Conservation (phyloP, 2,797 vertebrate genomes). For the Crocodylus rhombifer region DNA sequence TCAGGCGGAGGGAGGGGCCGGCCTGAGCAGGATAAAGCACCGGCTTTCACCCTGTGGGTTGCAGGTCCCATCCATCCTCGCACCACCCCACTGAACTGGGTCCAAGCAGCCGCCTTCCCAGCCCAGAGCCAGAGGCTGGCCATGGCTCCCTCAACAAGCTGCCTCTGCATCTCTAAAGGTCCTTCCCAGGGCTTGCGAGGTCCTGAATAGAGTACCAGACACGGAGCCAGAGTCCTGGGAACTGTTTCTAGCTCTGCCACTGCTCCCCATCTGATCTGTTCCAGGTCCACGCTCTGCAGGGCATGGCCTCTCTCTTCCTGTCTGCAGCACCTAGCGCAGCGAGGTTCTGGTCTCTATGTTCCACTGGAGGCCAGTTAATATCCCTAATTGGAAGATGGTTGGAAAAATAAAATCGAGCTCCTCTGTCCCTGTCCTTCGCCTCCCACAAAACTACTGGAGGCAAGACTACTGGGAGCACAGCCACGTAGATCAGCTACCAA, state of each 20-base stretch:
- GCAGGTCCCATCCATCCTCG: constrained; percentile 5
- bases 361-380: not conserved
- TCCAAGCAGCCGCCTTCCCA: not conserved
- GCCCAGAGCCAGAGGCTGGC: not conserved
- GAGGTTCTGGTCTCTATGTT: not conserved
- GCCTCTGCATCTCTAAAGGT: not conserved
- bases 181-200: not conserved
- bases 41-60: constrained; percentile 32
- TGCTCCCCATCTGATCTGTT: not conserved
- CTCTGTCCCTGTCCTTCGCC: not conserved
- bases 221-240: not conserved
- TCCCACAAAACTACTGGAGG: not conserved
- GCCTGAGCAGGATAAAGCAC: not conserved
- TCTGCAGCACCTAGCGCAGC: not conserved
- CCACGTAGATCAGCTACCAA: not conserved
- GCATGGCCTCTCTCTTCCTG: not conserved
- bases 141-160: not conserved
- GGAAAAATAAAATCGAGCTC: not conserved
- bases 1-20: not conserved
- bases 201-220: not conserved
- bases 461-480: not conserved
- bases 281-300: not conserved
- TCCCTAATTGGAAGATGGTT: not conserved
- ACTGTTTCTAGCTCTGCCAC: not conserved
- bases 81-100: not conserved